phyloP scores from a whole-genome alignment of 2,888 invertebrate species.

The Caenorhabditis zanzibari region DNA sequence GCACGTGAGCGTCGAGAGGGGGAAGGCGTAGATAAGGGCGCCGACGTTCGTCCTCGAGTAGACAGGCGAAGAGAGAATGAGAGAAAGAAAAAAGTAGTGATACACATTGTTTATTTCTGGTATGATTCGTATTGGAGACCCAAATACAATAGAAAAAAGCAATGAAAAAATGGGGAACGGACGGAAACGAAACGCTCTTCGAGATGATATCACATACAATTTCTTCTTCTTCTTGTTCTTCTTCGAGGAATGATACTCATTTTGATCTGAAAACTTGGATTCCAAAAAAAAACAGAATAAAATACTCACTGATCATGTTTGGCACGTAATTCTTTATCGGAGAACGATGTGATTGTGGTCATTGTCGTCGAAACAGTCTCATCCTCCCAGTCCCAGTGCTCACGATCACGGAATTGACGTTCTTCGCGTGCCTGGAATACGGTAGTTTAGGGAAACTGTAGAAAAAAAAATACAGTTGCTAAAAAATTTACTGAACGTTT shows the following conservation, averaged over 20 bases:
- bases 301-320: conserved; percentile 50
- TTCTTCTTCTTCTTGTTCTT: too few relatives aligned
- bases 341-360: conserved; percentile 68
- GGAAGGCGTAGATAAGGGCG: too few relatives aligned
- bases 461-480: not conserved
- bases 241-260: conserved; percentile 15
- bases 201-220: conserved; percentile 50
- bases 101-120: too few relatives aligned
- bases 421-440: conserved; percentile 62
- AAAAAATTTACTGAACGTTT: too few relatives aligned
- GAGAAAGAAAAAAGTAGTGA: not conserved
- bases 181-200: conserved; percentile 40
- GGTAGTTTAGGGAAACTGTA: not conserved
- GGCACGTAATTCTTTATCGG: conserved; percentile 66
- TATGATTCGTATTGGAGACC: too few relatives aligned
- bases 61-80: not conserved
- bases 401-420: conserved; percentile 62
- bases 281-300: not conserved
- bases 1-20: conserved; percentile 32
- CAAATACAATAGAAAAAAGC: conserved; percentile 5
- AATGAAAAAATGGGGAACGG: conserved; percentile 10
- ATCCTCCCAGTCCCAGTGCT: conserved; percentile 76
- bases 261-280: conserved; percentile 39
- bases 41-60: not conserved
- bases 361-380: conserved; percentile 69